Percentiles rank a stretch among this genome's conserved stretches.
phyloP scores from a whole-genome alignment of 35 echinoderm and acorn worm species.

The Amphiura filiformis region DNA sequence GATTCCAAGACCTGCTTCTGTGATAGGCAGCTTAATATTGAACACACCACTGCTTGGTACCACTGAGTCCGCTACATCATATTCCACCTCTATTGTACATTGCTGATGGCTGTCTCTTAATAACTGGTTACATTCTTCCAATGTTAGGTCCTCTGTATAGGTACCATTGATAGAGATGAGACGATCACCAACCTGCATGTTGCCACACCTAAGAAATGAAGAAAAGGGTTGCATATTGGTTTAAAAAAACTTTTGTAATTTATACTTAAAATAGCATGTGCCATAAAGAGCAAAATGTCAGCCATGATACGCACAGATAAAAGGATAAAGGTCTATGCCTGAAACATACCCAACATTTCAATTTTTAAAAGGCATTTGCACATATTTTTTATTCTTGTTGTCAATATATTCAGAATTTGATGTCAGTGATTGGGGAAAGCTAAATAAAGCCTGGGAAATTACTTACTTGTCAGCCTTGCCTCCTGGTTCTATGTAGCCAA shows the following conservation, averaged over 20 bases:
- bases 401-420: too few relatives aligned
- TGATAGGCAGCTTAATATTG: conserved; percentile 88
- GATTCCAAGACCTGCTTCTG: conserved; percentile 78
- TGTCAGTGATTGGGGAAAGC: too few relatives aligned
- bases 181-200: conserved; percentile 82
- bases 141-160: conserved; percentile 85
- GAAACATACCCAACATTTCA: background rate
- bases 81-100: conserved; percentile 82
- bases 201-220: conserved; percentile 61
- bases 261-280: too few relatives aligned
- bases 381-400: too few relatives aligned
- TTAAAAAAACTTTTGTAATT: too few relatives aligned
- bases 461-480: conserved; percentile 91
- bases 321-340: too few relatives aligned
- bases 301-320: too few relatives aligned
- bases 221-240: too few relatives aligned
- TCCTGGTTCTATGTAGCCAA: conserved; percentile 78
- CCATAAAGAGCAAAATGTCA: too few relatives aligned
- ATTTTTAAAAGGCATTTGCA: background rate
- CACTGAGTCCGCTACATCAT: conserved; percentile 96
- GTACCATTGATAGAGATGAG: conserved; percentile 80
- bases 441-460: too few relatives aligned
- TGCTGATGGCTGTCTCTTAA: conserved; percentile 75
- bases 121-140: conserved; percentile 82
- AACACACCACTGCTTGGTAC: conserved; percentile 97